A percentile compares a stretch with the other conserved stretches of the same genome.
Conservation (phyloP, 2,797 vertebrate genomes). For the Moxostoma hubbsi region DNA sequence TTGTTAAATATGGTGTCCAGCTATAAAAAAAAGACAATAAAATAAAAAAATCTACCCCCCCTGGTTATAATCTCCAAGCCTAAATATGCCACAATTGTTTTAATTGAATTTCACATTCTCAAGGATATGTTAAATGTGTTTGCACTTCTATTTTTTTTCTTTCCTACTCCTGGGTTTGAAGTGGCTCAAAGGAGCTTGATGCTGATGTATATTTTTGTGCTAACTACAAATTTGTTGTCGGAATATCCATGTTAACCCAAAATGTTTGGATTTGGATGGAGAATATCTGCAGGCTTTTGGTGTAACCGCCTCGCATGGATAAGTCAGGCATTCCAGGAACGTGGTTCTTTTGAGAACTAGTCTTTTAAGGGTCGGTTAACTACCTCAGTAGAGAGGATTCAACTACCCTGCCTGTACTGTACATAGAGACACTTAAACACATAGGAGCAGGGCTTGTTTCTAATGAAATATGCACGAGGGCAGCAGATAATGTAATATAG, state of each 20-base stretch:
- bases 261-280: slow-evolving; percentile 82
- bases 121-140: slow-evolving; percentile 51
- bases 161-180: slow-evolving; percentile 86
- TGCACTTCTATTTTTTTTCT: slow-evolving; percentile 54
- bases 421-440: slow-evolving; percentile 99
- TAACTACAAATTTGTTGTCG: slow-evolving; percentile 83
- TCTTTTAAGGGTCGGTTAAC: slow-evolving; percentile 99
- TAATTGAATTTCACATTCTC: slow-evolving; percentile 53
- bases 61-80: slow-evolving; percentile 39
- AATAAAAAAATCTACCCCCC: background rate
- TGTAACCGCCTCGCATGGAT: slow-evolving; percentile 99
- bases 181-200: slow-evolving; percentile 88
- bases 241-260: slow-evolving; percentile 85
- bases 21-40: slow-evolving; percentile 39
- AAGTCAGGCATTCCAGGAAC: slow-evolving; percentile 99
- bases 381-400: slow-evolving; percentile 99
- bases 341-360: slow-evolving; percentile 99
- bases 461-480: slow-evolving; percentile 97
- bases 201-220: slow-evolving; percentile 88
- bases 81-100: slow-evolving; percentile 43
- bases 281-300: slow-evolving; percentile 93
- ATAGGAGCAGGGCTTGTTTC: slow-evolving; percentile 99
- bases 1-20: slow-evolving; percentile 43
- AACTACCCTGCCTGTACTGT: slow-evolving; percentile 99
- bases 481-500: slow-evolving; percentile 97